Evolutionary conservation across 2,113 vertebrate species (phyloP).

Genomic region (Urocynchramus pylzowi): DNA sequence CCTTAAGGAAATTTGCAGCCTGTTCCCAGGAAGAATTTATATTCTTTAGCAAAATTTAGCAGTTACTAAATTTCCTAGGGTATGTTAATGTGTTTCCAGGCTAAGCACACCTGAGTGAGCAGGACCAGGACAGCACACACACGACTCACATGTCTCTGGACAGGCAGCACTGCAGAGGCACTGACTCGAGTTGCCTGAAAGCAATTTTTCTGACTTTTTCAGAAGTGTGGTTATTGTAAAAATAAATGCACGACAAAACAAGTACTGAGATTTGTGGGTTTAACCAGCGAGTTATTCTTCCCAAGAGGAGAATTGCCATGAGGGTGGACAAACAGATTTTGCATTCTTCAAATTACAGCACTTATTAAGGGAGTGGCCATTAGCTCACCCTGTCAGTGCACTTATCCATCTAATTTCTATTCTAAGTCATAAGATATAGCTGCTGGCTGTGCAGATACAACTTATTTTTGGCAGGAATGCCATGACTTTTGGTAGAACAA

Average conservation of each 20-base stretch:
- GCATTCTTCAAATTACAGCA: slow-evolving; percentile 43
- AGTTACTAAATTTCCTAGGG: not conserved
- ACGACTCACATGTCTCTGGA: not conserved
- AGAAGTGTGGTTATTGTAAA: not conserved
- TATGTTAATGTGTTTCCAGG: not conserved
- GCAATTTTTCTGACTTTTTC: not conserved
- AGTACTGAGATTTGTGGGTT: not conserved
- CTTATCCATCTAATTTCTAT: slow-evolving; percentile 48
- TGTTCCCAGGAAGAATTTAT: not conserved
- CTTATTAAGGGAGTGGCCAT: slow-evolving; percentile 49
- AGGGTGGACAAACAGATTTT: slow-evolving; percentile 8
- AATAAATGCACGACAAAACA: not conserved
- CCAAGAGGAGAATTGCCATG: slow-evolving; percentile 21
- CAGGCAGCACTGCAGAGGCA: not conserved
- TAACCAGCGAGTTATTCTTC: not conserved
- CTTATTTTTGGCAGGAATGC: slow-evolving; percentile 40
- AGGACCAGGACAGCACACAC: not conserved
- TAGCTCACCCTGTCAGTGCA: slow-evolving; percentile 21
- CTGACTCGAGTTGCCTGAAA: not conserved
- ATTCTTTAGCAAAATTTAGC: not conserved
- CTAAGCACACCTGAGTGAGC: not conserved
- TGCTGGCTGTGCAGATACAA: slow-evolving; percentile 19
- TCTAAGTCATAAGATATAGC: slow-evolving; percentile 32
- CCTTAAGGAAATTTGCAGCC: not conserved
- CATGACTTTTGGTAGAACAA: not conserved